Conservation (phyloP, 1,140 invertebrate genomes). For the Eupristina koningsbergeri region DNA sequence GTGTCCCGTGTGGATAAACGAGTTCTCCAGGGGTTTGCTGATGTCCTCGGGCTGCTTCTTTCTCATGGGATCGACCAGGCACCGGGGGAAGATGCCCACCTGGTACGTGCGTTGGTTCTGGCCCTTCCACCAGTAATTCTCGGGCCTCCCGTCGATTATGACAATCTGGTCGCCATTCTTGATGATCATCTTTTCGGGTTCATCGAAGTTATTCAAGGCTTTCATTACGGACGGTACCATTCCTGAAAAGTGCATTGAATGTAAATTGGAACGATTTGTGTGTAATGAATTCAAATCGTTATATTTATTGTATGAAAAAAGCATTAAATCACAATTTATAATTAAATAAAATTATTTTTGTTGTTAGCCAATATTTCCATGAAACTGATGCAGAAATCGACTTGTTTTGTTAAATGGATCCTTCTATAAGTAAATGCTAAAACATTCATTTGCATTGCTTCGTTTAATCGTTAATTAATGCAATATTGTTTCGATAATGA, state of each 20-base stretch:
- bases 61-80: conserved; percentile 80
- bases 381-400: too few relatives aligned
- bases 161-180: conserved; percentile 90
- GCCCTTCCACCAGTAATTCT: conserved; percentile 96
- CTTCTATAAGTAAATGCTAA: too few relatives aligned
- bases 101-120: conserved; percentile 93
- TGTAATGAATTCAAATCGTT: too few relatives aligned
- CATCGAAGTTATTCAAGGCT: conserved; percentile 79
- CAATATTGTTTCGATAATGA: background rate
- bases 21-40: conserved; percentile 84
- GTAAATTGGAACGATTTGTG: background rate
- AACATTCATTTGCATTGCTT: too few relatives aligned
- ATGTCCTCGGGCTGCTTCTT: conserved; percentile 80
- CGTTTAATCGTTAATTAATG: background rate
- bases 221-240: conserved; percentile 81
- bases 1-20: conserved; percentile 89
- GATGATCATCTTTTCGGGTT: conserved; percentile 82
- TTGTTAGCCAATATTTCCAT: too few relatives aligned
- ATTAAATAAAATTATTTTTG: too few relatives aligned
- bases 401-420: too few relatives aligned
- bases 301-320: too few relatives aligned
- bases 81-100: conserved; percentile 86
- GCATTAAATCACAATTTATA: too few relatives aligned
- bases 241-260: conserved; percentile 54
- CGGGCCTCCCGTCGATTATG: conserved; percentile 91